Base-by-base conservation (phyloP, 2,888 invertebrate species). In the Xestia xanthographa region DNA sequence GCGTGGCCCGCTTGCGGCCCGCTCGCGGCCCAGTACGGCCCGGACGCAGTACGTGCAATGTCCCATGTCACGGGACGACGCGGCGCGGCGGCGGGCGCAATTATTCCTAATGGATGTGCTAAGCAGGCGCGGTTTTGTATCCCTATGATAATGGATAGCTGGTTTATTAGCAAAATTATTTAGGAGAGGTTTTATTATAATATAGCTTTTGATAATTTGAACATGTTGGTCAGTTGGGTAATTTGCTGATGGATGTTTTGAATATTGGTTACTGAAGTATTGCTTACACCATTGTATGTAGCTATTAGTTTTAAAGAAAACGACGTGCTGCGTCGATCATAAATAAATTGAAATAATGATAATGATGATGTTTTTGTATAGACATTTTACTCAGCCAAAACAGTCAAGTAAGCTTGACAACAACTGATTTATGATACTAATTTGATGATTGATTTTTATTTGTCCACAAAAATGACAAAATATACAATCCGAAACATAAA, bases 91-190 rank as follows among this genome's bases (percentile, higher is more conserved):
- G 67, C 70, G 81, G 74, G 60, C 71, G 82, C 84, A 88, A 90
- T 90, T 88, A 90, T 86, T 79, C 77, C 76, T 89, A 90, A 91
- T 90, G 90, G 87, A 88, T 86, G 90, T 86, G 86, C 89, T 90
- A 87, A 90, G 89, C 89, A 89, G 81, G 85, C 85, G 84, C 81
- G 88, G 87, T 86, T 88, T 86, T 84, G 76, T 83, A 71, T 81
- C 84, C 73, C 80, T 83, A 85, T 82, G 68, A 84, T 88, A 90
- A 90, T 86, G 85, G 84, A 89, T 88, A 83, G 84, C 80, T 70
- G 77, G 80, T 87, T 88, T 85, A 90, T 88, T 86, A 87, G 84
- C 80, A 69, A 73, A 67, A 75, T 83, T 78, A 80, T 72, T 74
- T 69, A 48, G 56, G 34, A 79, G 50, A 68, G 48, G 29, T 73